phyloP scores from a whole-genome alignment of 2,113 vertebrate species.

The Nannospalax galili region DNA sequence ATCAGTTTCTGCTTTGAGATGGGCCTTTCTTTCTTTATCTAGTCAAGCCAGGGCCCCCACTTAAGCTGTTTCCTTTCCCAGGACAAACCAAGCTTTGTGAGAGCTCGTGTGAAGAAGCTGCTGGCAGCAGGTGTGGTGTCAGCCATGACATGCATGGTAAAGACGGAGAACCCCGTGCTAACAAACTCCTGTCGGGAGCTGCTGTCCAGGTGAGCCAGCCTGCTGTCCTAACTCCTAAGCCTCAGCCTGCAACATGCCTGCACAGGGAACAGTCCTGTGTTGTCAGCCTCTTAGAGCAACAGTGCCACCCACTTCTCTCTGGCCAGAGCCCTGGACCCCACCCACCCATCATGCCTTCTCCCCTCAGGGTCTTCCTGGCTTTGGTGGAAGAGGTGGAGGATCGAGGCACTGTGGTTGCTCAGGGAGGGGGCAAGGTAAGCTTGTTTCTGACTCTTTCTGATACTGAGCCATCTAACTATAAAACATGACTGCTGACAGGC shows the following conservation, averaged over 20 bases:
- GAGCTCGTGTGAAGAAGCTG: constrained; percentile 92
- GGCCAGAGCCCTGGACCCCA: rapidly evolving
- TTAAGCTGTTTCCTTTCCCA: constrained; percentile 70
- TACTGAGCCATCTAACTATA: no score
- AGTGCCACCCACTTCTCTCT: rapidly evolving
- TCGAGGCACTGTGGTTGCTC: constrained; percentile 94
- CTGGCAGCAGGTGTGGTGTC: constrained; percentile 94
- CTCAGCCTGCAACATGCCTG: rapidly evolving
- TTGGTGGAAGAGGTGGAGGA: constrained; percentile 94
- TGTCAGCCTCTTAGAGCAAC: rapidly evolving
- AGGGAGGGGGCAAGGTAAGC: constrained; percentile 97
- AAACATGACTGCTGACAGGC: not conserved
- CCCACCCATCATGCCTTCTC: not conserved
- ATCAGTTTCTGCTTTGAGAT: rapidly evolving
- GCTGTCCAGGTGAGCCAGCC: constrained; percentile 90
- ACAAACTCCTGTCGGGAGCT: constrained; percentile 94
- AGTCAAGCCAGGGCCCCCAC: not conserved
- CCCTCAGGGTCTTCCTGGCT: constrained; percentile 93
- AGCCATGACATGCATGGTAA: constrained; percentile 95
- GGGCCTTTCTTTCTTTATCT: not conserved
- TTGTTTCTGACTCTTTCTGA: not conserved
- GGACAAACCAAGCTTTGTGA: constrained; percentile 92
- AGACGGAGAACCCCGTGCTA: constrained; percentile 92
- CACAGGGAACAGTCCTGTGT: not conserved
- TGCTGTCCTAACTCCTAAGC: rapidly evolving